Evolutionary conservation across 2,888 invertebrate species (phyloP).

Genomic region (Nymphalis urticae): DNA sequence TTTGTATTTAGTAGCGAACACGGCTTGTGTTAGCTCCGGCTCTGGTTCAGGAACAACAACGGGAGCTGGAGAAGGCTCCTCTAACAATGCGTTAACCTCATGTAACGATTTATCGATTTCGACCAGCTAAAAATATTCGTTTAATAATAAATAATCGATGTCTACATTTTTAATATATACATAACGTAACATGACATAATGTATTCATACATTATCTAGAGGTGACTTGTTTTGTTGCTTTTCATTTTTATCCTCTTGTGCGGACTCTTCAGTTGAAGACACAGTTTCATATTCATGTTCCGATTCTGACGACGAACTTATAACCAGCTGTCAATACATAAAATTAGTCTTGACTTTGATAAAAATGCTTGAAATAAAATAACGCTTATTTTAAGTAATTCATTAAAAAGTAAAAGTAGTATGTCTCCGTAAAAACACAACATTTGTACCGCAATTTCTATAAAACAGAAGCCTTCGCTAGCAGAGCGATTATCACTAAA

Average conservation of each 20-base stretch:
- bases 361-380: no score
- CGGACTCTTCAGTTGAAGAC: conserved; percentile 15
- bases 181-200: not conserved
- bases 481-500: not conserved
- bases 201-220: conserved; percentile 6
- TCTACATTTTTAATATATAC: not conserved
- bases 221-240: conserved; percentile 35
- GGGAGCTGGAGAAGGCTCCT: conserved; percentile 43
- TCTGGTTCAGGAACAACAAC: not conserved
- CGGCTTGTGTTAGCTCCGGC: conserved; percentile 10
- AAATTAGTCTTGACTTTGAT: not conserved
- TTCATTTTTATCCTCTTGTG: conserved; percentile 24
- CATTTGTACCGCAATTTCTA: no score
- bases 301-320: conserved; percentile 41
- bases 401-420: no score
- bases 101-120: conserved; percentile 57
- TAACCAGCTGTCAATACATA: conserved; percentile 39
- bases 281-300: conserved; percentile 37
- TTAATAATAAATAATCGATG: not conserved
- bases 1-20: conserved; percentile 43
- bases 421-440: no score
- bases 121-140: conserved; percentile 49
- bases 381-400: no score
- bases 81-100: conserved; percentile 60
- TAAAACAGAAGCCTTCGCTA: not conserved